Conservation (phyloP, 2,797 vertebrate genomes). For the Enteromius paludinosus region DNA sequence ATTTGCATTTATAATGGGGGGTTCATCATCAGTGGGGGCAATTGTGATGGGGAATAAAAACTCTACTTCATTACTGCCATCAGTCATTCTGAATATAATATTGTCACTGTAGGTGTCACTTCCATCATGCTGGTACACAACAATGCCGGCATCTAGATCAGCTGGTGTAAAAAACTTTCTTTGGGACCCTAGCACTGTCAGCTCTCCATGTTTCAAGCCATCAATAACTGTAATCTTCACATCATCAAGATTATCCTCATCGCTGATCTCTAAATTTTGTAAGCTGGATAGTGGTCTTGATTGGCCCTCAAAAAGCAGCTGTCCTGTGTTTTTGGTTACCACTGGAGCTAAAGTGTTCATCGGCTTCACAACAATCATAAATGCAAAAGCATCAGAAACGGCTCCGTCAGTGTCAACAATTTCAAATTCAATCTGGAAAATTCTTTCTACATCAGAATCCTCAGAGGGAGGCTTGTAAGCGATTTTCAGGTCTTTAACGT, state of each 20-base stretch:
- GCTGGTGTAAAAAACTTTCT: constrained; percentile 81
- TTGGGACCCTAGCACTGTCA: constrained; percentile 71
- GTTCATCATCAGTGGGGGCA: constrained; percentile 86
- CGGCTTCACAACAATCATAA: constrained; percentile 87
- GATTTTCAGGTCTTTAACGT: constrained; percentile 87
- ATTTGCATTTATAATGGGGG: constrained; percentile 84
- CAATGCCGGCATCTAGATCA: constrained; percentile 80
- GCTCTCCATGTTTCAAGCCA: constrained; percentile 83
- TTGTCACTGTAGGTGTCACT: constrained; percentile 90
- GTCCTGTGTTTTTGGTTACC: constrained; percentile 81
- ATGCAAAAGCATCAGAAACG: constrained; percentile 84
- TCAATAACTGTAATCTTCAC: constrained; percentile 79
- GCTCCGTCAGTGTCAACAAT: constrained; percentile 83
- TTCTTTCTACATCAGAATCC: constrained; percentile 78
- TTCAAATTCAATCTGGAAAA: constrained; percentile 88
- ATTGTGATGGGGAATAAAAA: constrained; percentile 89
- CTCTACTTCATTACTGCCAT: constrained; percentile 83
- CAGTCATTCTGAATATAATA: constrained; percentile 85
- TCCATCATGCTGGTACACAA: constrained; percentile 88
- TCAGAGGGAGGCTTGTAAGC: constrained; percentile 85
- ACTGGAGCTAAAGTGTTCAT: constrained; percentile 86
- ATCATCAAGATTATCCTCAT: constrained; percentile 84
- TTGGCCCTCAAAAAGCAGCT: constrained; percentile 87
- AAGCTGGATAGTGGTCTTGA: constrained; percentile 80
- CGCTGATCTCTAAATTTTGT: constrained; percentile 85